phyloP scores from a whole-genome alignment of 1,140 invertebrate genomes.

The Trigoniulus corallinus region DNA sequence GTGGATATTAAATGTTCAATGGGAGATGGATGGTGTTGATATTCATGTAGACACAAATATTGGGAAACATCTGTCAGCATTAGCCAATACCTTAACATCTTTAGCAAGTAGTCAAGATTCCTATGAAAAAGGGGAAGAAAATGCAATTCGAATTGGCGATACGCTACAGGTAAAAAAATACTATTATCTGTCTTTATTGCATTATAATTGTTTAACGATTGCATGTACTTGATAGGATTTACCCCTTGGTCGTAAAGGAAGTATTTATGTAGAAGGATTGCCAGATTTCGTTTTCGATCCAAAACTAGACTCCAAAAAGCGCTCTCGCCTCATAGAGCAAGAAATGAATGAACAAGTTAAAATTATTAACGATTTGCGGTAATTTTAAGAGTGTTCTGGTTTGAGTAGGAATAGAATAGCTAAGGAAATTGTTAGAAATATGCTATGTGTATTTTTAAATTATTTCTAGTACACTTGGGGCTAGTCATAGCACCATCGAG shows the following conservation, averaged over 20 bases:
- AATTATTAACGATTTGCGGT: slow-evolving; percentile 76
- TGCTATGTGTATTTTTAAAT: not conserved
- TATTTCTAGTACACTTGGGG: slow-evolving; percentile 45
- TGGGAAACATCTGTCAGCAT: slow-evolving; percentile 80
- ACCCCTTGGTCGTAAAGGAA: slow-evolving; percentile 37
- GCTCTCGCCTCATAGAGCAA: slow-evolving; percentile 85
- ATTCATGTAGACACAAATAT: slow-evolving; percentile 91
- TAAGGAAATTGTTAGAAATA: not conserved
- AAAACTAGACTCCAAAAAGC: slow-evolving; percentile 65
- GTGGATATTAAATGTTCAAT: slow-evolving; percentile 93
- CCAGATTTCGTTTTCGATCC: slow-evolving; percentile 74
- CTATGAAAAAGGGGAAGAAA: slow-evolving; percentile 25
- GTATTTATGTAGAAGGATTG: slow-evolving; percentile 53
- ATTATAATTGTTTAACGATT: too few species aligned
- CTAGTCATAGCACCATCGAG: slow-evolving; percentile 77
- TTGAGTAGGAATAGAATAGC: not conserved
- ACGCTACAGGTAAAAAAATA: not conserved
- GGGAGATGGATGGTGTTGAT: slow-evolving; percentile 98
- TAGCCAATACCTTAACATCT: slow-evolving; percentile 89
- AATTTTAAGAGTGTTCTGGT: slow-evolving; percentile 8
- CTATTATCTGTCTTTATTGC: too few species aligned
- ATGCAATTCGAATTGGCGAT: not conserved
- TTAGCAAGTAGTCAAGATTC: slow-evolving; percentile 56
- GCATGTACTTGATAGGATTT: not conserved
- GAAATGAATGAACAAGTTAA: slow-evolving; percentile 93